phyloP scores from a whole-genome alignment of 1,140 invertebrate species.

The Drosophila sp. region DNA sequence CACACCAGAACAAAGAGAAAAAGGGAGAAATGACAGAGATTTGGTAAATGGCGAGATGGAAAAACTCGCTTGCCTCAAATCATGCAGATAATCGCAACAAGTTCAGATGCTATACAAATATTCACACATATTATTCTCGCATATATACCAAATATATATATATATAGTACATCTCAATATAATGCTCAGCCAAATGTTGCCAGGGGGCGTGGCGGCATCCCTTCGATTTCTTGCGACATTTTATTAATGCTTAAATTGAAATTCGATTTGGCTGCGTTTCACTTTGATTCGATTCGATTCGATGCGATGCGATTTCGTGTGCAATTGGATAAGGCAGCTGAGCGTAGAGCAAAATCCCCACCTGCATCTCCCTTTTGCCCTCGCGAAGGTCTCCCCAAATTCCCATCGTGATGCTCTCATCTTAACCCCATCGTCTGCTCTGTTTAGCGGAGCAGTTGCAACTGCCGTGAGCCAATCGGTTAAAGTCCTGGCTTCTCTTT shows the following conservation, averaged over 20 bases:
- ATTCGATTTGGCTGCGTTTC: conserved; percentile 58
- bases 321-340: conserved; percentile 21
- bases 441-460: conserved; percentile 33
- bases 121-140: too few species aligned
- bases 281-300: conserved; percentile 53
- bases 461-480: conserved; percentile 45
- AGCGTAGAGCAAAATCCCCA: neutral
- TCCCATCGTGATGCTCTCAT: neutral
- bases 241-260: conserved; percentile 73
- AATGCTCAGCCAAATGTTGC: neutral
- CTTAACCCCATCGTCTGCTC: neutral
- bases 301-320: conserved; percentile 6
- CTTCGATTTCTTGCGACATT: conserved; percentile 19
- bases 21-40: conserved; percentile 42
- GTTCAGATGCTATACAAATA: too few species aligned
- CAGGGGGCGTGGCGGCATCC: neutral
- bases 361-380: neutral
- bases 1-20: conserved; percentile 27
- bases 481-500: conserved; percentile 36
- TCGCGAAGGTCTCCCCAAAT: neutral
- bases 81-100: conserved; percentile 38
- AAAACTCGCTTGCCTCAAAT: conserved; percentile 16
- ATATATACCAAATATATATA: neutral
- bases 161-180: neutral
- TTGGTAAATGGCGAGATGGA: conserved; percentile 19